Percentiles rank a stretch among this genome's conserved stretches.
Evolutionary conservation across 2,888 invertebrate genomes (phyloP).

Genomic region (Marronus borbonicus): DNA sequence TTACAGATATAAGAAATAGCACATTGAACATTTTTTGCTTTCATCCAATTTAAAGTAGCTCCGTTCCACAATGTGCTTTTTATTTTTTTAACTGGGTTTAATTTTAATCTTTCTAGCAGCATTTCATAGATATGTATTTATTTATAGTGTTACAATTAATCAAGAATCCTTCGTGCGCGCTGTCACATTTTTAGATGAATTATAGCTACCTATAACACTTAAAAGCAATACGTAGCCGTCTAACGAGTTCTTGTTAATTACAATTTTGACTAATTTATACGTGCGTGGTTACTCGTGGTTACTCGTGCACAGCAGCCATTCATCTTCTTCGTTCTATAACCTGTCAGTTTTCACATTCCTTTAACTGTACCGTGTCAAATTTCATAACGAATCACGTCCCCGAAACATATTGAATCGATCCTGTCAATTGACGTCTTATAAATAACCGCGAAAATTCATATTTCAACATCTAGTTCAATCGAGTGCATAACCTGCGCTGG

Average conservation of each 20-base stretch:
- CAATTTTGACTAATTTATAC: slow-evolving; percentile 12
- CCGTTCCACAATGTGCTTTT: too few species aligned
- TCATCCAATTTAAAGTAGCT: too few species aligned
- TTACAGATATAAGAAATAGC: too few species aligned
- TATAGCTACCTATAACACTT: too few species aligned
- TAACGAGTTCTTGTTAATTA: slow-evolving; percentile 7
- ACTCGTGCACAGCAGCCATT: neutral
- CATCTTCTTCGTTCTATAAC: slow-evolving; percentile 37
- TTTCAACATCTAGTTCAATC: neutral
- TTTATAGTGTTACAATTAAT: too few species aligned
- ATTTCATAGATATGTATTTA: too few species aligned
- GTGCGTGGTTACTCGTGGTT: neutral
- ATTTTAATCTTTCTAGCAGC: too few species aligned
- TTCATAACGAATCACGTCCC: slow-evolving; percentile 29
- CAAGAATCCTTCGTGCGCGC: too few species aligned
- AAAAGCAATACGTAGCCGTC: neutral
- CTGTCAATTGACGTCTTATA: slow-evolving; percentile 9
- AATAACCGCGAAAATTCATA: slow-evolving; percentile 4
- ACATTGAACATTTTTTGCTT: neutral
- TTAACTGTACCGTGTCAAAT: slow-evolving; percentile 33
- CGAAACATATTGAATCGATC: slow-evolving; percentile 10
- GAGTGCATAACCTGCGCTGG: too few species aligned
- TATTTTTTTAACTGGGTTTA: too few species aligned
- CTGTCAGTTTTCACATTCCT: slow-evolving; percentile 28
- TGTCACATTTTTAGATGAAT: too few species aligned